phyloP scores from a whole-genome alignment of 2,888 invertebrate species.

The Orthosia gothica region DNA sequence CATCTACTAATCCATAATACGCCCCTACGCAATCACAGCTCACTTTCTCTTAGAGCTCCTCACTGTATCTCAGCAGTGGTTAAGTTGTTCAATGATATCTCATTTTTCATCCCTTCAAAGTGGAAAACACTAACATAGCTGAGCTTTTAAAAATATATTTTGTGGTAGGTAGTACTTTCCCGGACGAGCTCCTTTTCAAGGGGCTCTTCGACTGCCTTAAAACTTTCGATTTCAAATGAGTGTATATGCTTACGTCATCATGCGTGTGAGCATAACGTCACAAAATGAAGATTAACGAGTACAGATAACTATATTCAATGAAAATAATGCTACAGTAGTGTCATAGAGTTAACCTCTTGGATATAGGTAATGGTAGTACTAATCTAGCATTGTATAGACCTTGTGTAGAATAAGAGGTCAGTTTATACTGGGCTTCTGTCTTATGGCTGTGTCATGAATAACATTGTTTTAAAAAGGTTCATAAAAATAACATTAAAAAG shows the following conservation, averaged over 20 bases:
- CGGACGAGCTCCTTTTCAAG: background rate
- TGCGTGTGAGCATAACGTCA: slow-evolving; percentile 7
- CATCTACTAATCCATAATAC: too few relatives aligned
- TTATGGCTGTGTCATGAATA: background rate
- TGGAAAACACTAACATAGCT: too few relatives aligned
- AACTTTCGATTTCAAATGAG: background rate
- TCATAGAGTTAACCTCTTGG: background rate
- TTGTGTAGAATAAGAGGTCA: background rate
- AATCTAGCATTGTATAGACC: background rate
- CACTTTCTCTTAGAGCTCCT: too few relatives aligned
- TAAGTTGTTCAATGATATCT: too few relatives aligned
- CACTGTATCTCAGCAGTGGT: too few relatives aligned
- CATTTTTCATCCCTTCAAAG: too few relatives aligned
- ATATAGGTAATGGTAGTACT: background rate
- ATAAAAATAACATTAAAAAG: too few relatives aligned
- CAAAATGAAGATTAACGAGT: slow-evolving; percentile 19
- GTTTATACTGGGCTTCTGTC: background rate
- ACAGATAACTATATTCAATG: slow-evolving; percentile 1
- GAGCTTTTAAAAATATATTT: too few relatives aligned
- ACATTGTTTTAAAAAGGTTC: too few relatives aligned
- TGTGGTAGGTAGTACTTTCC: background rate
- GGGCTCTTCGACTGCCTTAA: background rate
- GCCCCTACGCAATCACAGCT: too few relatives aligned
- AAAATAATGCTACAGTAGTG: slow-evolving; percentile 21
- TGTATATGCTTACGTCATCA: slow-evolving; percentile 7